A percentile compares a stretch with the other conserved stretches of the same genome.
phyloP scores from a whole-genome alignment of 92 coral and sea anemone genomes.

The Anthopleura xanthogrammica region DNA sequence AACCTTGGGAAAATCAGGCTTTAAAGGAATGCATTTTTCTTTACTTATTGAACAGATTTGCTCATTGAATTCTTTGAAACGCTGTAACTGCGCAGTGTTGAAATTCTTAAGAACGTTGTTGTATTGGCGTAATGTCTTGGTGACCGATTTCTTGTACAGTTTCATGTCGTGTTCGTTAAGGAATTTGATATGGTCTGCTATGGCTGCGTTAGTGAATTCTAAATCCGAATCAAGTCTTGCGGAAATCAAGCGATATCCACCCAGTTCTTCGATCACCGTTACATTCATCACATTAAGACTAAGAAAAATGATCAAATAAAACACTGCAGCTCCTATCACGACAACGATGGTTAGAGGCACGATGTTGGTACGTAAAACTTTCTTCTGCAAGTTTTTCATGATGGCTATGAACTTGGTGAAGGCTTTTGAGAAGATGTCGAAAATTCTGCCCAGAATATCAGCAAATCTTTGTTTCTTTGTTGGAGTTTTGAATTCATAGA shows the following conservation, averaged over 20 bases:
- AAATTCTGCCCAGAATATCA: constrained; percentile 24
- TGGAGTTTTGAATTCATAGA: constrained; percentile 39
- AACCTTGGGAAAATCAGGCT: constrained; percentile 40
- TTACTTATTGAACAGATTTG: constrained; percentile 54
- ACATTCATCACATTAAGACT: constrained; percentile 67
- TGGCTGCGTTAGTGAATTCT: constrained; percentile 63
- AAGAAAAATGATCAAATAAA: constrained; percentile 56
- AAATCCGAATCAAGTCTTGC: constrained; percentile 64
- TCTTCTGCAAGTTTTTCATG: constrained; percentile 60
- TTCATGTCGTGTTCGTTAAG: constrained; percentile 67
- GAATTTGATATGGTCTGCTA: constrained; percentile 66
- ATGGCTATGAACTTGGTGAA: constrained; percentile 43
- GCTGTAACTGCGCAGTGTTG: constrained; percentile 48
- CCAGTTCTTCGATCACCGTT: constrained; percentile 71
- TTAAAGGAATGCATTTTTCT: constrained; percentile 16
- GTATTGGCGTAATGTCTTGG: constrained; percentile 37
- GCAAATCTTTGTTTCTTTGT: constrained; percentile 26
- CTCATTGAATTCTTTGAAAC: constrained; percentile 46
- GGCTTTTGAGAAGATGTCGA: constrained; percentile 42
- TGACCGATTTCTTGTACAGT: constrained; percentile 54
- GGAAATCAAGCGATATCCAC: constrained; percentile 60
- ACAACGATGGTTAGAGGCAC: constrained; percentile 48
- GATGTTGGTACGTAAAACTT: constrained; percentile 61
- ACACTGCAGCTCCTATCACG: constrained; percentile 32
- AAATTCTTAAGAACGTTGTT: constrained; percentile 48